These are phyloP conservation scores for Phyllostomus hastatus DNA, from an alignment of 2,113 vertebrate species.

Conservation along the genomic window DNA sequence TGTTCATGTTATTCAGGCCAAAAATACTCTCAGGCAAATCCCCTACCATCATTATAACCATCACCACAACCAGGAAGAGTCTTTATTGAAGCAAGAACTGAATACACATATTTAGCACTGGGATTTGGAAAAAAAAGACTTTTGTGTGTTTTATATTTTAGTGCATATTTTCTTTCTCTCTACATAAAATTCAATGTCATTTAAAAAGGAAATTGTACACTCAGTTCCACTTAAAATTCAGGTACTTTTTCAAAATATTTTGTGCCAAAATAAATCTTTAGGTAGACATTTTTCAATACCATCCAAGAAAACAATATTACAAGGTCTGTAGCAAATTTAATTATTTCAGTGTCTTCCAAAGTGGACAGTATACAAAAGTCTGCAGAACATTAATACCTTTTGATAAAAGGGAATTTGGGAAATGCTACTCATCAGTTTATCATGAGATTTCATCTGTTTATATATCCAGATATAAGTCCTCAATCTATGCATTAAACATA, in stretches of 20 bases:
- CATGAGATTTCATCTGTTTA: background rate
- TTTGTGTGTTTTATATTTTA: conserved; percentile 8
- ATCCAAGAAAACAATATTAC: background rate
- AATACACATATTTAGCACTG: background rate
- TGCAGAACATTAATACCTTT: background rate
- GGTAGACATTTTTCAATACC: background rate
- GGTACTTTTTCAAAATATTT: conserved; percentile 49
- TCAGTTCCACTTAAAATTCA: conserved; percentile 6
- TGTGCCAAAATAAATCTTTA: conserved; percentile 10
- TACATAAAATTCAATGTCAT: conserved; percentile 13
- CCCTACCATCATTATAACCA: background rate
- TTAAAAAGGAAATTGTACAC: conserved; percentile 23
- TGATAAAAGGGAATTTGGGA: background rate
- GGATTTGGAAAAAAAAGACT: background rate
- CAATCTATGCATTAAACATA: background rate
- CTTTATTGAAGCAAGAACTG: conserved; percentile 32
- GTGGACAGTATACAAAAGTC: background rate
- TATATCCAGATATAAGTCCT: background rate
- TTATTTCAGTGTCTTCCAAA: background rate
- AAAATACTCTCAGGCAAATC: background rate
- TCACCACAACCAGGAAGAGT: background rate
- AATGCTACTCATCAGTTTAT: background rate
- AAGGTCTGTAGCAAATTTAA: conserved; percentile 10
- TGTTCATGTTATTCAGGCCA: background rate
- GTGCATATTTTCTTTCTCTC: background rate